Evolutionary conservation across 2,888 invertebrate species (phyloP).

Genomic region (Philonicus albiceps): DNA sequence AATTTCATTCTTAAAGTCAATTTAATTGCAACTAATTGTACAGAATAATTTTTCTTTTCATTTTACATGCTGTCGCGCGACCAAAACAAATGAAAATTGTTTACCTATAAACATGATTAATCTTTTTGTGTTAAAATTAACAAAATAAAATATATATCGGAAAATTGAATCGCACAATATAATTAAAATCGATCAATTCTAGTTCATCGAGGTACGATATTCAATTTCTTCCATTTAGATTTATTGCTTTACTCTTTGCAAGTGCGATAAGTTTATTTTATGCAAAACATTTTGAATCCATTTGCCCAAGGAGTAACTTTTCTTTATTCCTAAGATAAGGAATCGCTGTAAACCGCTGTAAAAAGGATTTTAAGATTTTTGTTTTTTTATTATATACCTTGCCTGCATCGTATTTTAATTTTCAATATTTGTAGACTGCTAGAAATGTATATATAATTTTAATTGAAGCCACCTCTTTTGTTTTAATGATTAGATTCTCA

Average conservation of each 20-base stretch:
- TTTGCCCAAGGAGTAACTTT: conserved; percentile 19
- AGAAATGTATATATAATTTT: no score
- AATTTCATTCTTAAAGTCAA: background rate
- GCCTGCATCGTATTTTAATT: background rate
- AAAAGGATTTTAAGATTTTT: background rate
- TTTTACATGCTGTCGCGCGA: conserved; percentile 30
- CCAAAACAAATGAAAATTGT: conserved; percentile 18
- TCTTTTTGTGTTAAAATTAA: conserved; percentile 16
- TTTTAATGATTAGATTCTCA: background rate
- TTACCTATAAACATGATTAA: background rate
- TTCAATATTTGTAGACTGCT: background rate
- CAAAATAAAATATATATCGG: background rate
- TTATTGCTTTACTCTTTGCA: background rate
- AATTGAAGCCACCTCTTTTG: background rate
- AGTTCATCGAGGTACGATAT: conserved; percentile 38
- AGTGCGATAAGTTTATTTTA: background rate
- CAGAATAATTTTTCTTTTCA: conserved; percentile 28
- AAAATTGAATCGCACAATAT: background rate
- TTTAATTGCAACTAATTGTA: background rate
- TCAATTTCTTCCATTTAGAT: background rate
- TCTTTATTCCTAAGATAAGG: background rate
- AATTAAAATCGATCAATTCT: background rate
- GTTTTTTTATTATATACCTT: background rate
- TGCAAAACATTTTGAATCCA: background rate
- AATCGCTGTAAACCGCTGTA: no score